These are phyloP conservation scores for Melieria picta DNA, from an alignment of 2,888 invertebrate genomes.

Conservation along the genomic window DNA sequence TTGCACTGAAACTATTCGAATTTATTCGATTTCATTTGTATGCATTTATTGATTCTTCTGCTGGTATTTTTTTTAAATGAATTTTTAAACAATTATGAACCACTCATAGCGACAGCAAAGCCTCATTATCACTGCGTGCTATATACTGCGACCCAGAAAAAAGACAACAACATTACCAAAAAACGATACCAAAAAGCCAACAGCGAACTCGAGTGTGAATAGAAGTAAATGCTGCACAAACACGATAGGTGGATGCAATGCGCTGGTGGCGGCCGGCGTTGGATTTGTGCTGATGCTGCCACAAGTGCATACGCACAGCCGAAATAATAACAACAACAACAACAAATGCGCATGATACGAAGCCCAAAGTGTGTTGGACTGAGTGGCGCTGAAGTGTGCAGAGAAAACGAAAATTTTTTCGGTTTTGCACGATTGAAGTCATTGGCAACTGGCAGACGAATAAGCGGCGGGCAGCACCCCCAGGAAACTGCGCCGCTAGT, in stretches of 20 bases:
- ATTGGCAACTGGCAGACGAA: constrained; percentile 5
- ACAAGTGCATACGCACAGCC: constrained; percentile 54
- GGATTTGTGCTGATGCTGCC: constrained; percentile 41
- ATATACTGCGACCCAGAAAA: not conserved
- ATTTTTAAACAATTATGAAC: too few species aligned
- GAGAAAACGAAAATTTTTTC: constrained; percentile 34
- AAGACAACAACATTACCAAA: constrained; percentile 19
- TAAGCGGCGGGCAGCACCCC: constrained; percentile 5
- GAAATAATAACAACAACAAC: constrained; percentile 27
- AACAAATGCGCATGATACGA: constrained; percentile 20
- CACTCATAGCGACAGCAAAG: too few species aligned
- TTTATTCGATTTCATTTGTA: too few species aligned
- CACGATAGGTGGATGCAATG: constrained; percentile 52
- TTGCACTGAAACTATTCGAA: too few species aligned
- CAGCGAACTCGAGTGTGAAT: constrained; percentile 13
- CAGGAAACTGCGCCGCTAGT: too few species aligned
- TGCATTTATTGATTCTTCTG: too few species aligned
- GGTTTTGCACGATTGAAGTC: constrained; percentile 27
- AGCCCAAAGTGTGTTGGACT: too few species aligned
- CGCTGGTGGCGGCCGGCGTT: not conserved
- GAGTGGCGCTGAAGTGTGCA: constrained; percentile 13
- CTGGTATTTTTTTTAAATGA: too few species aligned
- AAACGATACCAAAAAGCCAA: constrained; percentile 44
- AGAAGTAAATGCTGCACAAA: constrained; percentile 48
- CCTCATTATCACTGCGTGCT: too few species aligned